phyloP scores from a whole-genome alignment of 2,888 invertebrate species.

The Myopa tessellatipennis region DNA sequence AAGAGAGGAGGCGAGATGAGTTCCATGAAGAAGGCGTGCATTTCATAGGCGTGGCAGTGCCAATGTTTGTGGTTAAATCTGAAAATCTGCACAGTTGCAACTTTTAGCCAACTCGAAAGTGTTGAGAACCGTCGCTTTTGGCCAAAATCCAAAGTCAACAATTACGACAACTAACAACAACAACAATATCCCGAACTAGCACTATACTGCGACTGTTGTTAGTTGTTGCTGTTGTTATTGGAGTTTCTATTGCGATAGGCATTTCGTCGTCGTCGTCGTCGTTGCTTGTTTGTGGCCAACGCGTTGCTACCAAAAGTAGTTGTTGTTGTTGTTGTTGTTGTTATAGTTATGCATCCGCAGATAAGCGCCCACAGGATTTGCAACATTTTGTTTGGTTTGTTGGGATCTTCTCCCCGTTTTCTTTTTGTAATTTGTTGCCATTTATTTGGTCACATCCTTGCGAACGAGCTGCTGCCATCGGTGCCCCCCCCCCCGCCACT shows the following conservation, averaged over 20 bases:
- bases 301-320: background rate
- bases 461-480: background rate
- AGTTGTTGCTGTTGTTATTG: background rate
- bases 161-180: background rate
- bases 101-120: background rate
- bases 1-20: no score
- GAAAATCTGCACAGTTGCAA: background rate
- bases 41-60: background rate
- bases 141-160: constrained; percentile 9
- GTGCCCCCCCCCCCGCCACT: background rate
- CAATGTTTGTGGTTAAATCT: no score
- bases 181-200: background rate
- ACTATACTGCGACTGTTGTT: background rate
- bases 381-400: background rate
- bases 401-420: background rate
- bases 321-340: background rate
- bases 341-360: no score
- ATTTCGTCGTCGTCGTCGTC: background rate
- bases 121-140: background rate
- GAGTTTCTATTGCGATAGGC: background rate
- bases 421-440: background rate
- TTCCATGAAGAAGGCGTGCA: background rate
- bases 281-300: background rate
- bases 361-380: no score
- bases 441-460: background rate